Conservation (phyloP, 2,113 vertebrate species). For the Motacilla tschutschensis region DNA sequence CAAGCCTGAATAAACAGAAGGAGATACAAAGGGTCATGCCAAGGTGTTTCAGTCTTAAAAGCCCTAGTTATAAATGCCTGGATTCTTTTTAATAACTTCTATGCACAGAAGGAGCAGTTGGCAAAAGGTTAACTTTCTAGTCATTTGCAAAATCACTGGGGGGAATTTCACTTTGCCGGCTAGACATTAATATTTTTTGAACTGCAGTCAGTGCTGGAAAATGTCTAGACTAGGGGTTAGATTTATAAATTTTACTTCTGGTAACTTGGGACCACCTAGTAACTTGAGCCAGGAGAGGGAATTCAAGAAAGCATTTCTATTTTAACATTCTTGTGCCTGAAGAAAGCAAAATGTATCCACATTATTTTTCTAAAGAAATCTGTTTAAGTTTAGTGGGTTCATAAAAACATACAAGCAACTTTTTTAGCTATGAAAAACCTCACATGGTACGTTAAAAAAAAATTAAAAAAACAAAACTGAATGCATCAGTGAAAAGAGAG, state of each 20-base stretch:
- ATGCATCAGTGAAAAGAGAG: constrained; percentile 61
- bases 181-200: constrained; percentile 87
- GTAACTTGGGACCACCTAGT: constrained; percentile 91
- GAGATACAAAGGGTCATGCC: constrained; percentile 86
- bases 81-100: constrained; percentile 83
- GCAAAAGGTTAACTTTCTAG: constrained; percentile 85
- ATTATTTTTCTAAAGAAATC: constrained; percentile 81
- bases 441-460: constrained; percentile 30
- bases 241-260: constrained; percentile 93
- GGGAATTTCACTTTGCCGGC: constrained; percentile 83
- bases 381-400: constrained; percentile 83
- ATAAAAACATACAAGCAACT: constrained; percentile 80
- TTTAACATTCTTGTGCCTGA: constrained; percentile 83
- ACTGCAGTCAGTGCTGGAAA: constrained; percentile 86
- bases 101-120: constrained; percentile 80
- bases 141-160: constrained; percentile 83
- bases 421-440: constrained; percentile 71
- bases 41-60: constrained; percentile 83
- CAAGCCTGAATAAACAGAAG: constrained; percentile 89
- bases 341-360: constrained; percentile 81
- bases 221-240: constrained; percentile 91
- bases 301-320: constrained; percentile 86
- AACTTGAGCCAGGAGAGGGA: constrained; percentile 85
- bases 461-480: constrained; percentile 55
- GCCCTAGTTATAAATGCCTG: constrained; percentile 77